phyloP scores from a whole-genome alignment of 2,113 vertebrate genomes.

The Neomonachus schauinslandi region DNA sequence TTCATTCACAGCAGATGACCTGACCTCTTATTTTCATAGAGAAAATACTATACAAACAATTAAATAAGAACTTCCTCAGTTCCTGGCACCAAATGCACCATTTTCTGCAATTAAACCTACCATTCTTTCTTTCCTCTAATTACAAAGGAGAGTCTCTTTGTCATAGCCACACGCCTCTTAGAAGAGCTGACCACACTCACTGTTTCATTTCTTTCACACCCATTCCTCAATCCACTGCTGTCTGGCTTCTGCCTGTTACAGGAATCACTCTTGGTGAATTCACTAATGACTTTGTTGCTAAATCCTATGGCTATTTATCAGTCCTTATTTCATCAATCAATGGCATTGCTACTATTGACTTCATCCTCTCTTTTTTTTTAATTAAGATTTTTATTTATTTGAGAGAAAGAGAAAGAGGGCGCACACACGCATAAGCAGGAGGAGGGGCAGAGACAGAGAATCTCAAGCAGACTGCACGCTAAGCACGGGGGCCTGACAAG shows the following conservation, averaged over 20 bases:
- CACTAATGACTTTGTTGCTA: not conserved
- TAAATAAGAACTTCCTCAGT: not conserved
- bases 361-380: not conserved
- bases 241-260: not conserved
- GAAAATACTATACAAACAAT: not conserved
- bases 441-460: no score
- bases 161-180: not conserved
- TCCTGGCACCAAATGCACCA: not conserved
- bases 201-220: not conserved
- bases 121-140: not conserved
- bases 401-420: no score
- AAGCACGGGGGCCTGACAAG: no score
- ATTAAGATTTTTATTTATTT: not conserved
- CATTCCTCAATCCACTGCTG: not conserved
- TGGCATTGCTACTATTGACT: not conserved
- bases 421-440: no score
- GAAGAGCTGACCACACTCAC: not conserved
- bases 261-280: not conserved
- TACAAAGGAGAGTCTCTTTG: not conserved
- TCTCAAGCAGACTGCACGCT: no score
- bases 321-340: not conserved
- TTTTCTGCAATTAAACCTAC: not conserved
- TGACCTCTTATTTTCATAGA: not conserved
- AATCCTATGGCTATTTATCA: not conserved
- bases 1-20: not conserved